Base-by-base conservation (phyloP, 1,140 invertebrate genomes). In the Tetranychus cinnabarinus region DNA sequence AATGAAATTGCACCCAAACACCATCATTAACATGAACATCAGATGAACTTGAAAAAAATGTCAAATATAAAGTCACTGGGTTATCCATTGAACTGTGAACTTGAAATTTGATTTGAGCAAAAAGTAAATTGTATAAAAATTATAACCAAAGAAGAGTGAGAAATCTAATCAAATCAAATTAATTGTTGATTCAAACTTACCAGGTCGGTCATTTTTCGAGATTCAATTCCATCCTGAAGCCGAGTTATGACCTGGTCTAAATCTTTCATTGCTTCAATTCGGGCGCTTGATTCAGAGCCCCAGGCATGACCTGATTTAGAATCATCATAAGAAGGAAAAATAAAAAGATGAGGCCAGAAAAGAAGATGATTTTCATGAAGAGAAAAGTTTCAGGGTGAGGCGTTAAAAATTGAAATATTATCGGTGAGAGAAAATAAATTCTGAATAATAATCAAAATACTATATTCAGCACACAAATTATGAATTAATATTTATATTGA, bases 241-340 rank as follows among this genome's bases (percentile, higher is more conserved):
- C 13, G 58, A 42, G 59, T 52, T 37, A 67, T 33, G 47, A 66
- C 63, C 6, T 59, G n/a, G 47, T 67, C 66, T 13, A 66, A 61
- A 54, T 67, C 66, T 47, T 47, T 54, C 36, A 66, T 48, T 7
- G 65, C 62, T 36, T 63, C 48, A 5, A 56, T 33, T 60, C 65
- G 45, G 8, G 66, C 63, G 3, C 47, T 54, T 23, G 66, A 65
- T 54, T 63, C 56, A 31, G 66, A 62, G 3, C 65, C 66, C 6
- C 59, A 45, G 15, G 65, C 66, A 55, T 67, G 65, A 68, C 73
- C 34, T 66, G 33, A 6, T 6, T 31, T 6, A n/a, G 7, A 52
- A 52, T n/a, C 13, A 52, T 52, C 5, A 52, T 52, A 2, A 47
- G 46, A 47, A 47, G 46, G 12, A 47, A 15, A 47, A 47, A 47